A percentile compares a stretch with the other conserved stretches of the same genome.
phyloP scores from a whole-genome alignment of 1,140 invertebrate genomes.

The Micrasema minimum region DNA sequence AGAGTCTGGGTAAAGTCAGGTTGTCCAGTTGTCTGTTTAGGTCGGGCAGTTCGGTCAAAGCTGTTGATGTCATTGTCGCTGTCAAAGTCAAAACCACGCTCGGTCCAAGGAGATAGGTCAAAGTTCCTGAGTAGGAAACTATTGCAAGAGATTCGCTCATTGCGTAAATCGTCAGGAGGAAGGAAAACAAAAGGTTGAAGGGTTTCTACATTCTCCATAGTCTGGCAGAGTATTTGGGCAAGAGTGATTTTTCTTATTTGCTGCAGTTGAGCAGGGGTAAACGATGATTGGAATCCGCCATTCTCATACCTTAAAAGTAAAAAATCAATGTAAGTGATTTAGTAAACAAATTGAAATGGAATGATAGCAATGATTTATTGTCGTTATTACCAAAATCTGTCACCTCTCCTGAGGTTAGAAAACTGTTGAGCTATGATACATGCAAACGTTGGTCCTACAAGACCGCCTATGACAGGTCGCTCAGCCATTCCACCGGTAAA shows the following conservation, averaged over 20 bases:
- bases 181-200: constrained; percentile 83
- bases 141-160: constrained; percentile 75
- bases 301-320: constrained; percentile 76
- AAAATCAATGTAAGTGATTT: constrained; percentile 4
- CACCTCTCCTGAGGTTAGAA: constrained; percentile 85
- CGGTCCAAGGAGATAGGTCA: constrained; percentile 72
- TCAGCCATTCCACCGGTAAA: constrained; percentile 91
- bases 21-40: constrained; percentile 45
- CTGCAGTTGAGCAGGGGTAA: constrained; percentile 85
- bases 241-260: constrained; percentile 85
- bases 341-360: not conserved
- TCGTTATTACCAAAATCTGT: constrained; percentile 87
- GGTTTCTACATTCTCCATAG: constrained; percentile 77
- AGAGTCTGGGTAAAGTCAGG: constrained; percentile 40
- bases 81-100: constrained; percentile 57
- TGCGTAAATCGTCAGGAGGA: constrained; percentile 70
- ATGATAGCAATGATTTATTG: too few species aligned
- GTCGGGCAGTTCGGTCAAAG: constrained; percentile 53
- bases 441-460: constrained; percentile 95
- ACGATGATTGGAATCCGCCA: constrained; percentile 76
- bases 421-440: constrained; percentile 97
- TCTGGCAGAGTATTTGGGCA: constrained; percentile 87
- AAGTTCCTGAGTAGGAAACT: constrained; percentile 77
- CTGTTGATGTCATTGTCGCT: constrained; percentile 55
- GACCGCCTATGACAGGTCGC: constrained; percentile 79